A percentile compares a stretch with the other conserved stretches of the same genome.
phyloP scores from a whole-genome alignment of 2,888 invertebrate species.

The Patella ulyssiponensis region DNA sequence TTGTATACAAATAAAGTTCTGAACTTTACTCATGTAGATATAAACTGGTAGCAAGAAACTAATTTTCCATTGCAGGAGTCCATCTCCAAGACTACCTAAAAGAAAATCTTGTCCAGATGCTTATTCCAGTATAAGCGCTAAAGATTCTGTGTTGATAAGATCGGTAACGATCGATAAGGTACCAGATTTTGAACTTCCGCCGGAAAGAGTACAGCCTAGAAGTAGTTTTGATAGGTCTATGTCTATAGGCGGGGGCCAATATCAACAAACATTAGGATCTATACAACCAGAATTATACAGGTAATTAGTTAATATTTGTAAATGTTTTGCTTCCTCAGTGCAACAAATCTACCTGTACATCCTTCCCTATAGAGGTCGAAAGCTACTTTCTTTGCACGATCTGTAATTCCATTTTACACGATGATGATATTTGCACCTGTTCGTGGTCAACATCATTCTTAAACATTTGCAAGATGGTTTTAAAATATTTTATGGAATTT shows the following conservation, averaged over 20 bases:
- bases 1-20: too few species aligned
- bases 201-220: conserved; percentile 53
- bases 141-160: conserved; percentile 40
- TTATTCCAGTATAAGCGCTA: conserved; percentile 15
- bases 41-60: too few species aligned
- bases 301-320: conserved; percentile 30
- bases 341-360: too few species aligned
- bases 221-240: neutral
- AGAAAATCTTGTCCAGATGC: conserved; percentile 48
- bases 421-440: too few species aligned
- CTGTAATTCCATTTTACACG: too few species aligned
- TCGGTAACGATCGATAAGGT: conserved; percentile 47
- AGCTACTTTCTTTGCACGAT: too few species aligned
- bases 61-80: conserved; percentile 32
- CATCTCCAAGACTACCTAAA: conserved; percentile 43
- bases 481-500: too few species aligned
- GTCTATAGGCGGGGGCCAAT: neutral
- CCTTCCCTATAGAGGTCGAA: neutral
- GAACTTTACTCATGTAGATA: too few species aligned
- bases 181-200: conserved; percentile 51
- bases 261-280: conserved; percentile 29
- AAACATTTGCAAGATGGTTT: too few species aligned
- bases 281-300: conserved; percentile 51
- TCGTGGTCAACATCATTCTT: too few species aligned
- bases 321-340: neutral